Conservation (phyloP, 2,113 vertebrate species). For the Calonectris borealis region DNA sequence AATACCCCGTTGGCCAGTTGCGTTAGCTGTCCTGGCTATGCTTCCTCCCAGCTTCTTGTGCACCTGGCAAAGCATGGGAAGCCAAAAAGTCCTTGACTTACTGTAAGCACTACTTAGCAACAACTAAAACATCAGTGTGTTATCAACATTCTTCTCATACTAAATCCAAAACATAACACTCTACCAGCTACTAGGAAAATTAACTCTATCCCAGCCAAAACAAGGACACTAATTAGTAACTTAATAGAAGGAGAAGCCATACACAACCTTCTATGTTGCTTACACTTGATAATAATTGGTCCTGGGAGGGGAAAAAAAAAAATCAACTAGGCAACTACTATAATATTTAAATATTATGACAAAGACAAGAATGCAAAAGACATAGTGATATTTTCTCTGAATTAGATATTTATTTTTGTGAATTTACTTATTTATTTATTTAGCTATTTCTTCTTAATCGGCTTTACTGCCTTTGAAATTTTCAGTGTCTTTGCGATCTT, state of each 20-base stretch:
- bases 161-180: too few relatives aligned
- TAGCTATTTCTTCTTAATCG: neutral
- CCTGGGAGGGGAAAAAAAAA: neutral
- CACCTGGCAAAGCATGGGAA: too few relatives aligned
- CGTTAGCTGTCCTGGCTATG: too few relatives aligned
- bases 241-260: neutral
- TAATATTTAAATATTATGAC: neutral
- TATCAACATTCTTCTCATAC: too few relatives aligned
- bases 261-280: neutral
- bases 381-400: neutral
- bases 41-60: too few relatives aligned
- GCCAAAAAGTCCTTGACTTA: too few relatives aligned
- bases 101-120: too few relatives aligned
- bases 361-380: neutral
- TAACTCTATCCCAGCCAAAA: too few relatives aligned
- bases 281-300: neutral
- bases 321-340: neutral
- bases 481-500: neutral
- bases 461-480: neutral
- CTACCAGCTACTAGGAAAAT: too few relatives aligned
- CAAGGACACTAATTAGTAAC: neutral
- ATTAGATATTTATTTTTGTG: neutral
- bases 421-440: neutral
- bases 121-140: too few relatives aligned
- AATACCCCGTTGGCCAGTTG: too few relatives aligned